Base-by-base conservation (phyloP, 92 coral and sea anemone genomes). In the Metridium senile region DNA sequence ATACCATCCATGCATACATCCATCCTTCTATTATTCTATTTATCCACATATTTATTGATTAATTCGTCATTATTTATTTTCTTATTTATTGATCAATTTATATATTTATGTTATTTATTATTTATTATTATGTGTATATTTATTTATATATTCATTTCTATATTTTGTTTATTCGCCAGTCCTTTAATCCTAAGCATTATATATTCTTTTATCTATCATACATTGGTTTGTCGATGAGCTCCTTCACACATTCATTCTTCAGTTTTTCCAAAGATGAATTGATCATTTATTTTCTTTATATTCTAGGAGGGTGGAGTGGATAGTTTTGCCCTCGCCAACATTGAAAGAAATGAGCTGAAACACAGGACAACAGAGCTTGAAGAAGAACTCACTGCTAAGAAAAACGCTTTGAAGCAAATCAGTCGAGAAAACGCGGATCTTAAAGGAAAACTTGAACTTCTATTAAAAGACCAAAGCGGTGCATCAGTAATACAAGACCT, bases 361-460 rank as follows among this genome's bases (percentile, higher is more conserved):
- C 87, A 88, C 68, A 89, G 93, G 62, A 93, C 91, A 18, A 89
- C 88, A 31, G 99, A 95, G 30, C 85, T 95, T 43, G 99, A 95
- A 65, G 99, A 95, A 72, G 94, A 95, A 86, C 81, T 95, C 13
- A 82, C 77, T 0, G 99, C 99, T 47, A 95, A 95, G 93, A 95
- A 92, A 74, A 62, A 89, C 62, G 99, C 99, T 29, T 63, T 95
- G 75, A 95, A 95, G 70, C 93, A 92, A 80, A 90, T 95, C 79
- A 95, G 99, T 70, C 87, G 97, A 53, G 99, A 95, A 76, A 95
- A 95, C 81, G 96, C 96, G 11, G 99, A 92, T 72, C 81, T 95
- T 22, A 95, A 95, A 71, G 83, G 93, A 22, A 89, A 84, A 66
- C 75, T 92, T 17, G 99, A 95, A 47, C 67, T 89, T 30, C 46